Evolutionary conservation across 1,140 invertebrate species (phyloP).

Genomic region (Achatina immaculata): DNA sequence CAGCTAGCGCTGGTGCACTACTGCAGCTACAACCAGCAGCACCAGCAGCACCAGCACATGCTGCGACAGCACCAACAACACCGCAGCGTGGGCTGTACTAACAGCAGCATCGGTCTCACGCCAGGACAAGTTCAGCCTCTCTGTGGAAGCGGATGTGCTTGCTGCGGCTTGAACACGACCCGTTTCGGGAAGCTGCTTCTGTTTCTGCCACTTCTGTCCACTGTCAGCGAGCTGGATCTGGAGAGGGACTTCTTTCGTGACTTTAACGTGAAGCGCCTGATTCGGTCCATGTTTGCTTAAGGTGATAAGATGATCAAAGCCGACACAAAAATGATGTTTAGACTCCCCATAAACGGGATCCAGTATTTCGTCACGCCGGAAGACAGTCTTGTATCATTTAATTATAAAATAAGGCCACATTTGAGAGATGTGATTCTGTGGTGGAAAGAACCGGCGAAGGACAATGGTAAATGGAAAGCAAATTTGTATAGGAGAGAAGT

Average conservation of each 20-base stretch:
- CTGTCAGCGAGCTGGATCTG: constrained; percentile 80
- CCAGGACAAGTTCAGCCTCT: not conserved
- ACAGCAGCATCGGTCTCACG: not conserved
- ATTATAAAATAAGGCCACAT: too few relatives aligned
- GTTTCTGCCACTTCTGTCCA: constrained; percentile 79
- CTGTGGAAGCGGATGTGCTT: not conserved
- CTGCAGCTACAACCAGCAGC: constrained; percentile 9
- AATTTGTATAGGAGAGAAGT: too few relatives aligned
- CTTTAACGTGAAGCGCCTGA: constrained; percentile 72
- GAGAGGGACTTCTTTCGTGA: constrained; percentile 90
- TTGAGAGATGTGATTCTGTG: too few relatives aligned
- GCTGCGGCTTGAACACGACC: constrained; percentile 73
- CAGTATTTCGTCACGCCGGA: too few relatives aligned
- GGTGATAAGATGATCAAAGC: too few relatives aligned
- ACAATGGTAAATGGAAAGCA: too few relatives aligned
- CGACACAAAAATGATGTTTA: too few relatives aligned
- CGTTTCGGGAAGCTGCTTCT: constrained; percentile 85
- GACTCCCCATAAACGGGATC: too few relatives aligned
- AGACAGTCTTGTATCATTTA: too few relatives aligned
- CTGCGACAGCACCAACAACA: not conserved
- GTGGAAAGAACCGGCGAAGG: too few relatives aligned
- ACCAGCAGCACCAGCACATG: constrained; percentile 6
- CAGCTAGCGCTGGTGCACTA: constrained; percentile 78
- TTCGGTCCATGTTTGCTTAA: constrained; percentile 33
- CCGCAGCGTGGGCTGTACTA: not conserved